Conservation (phyloP, 2,888 invertebrate species). For the Helobdella robusta region DNA sequence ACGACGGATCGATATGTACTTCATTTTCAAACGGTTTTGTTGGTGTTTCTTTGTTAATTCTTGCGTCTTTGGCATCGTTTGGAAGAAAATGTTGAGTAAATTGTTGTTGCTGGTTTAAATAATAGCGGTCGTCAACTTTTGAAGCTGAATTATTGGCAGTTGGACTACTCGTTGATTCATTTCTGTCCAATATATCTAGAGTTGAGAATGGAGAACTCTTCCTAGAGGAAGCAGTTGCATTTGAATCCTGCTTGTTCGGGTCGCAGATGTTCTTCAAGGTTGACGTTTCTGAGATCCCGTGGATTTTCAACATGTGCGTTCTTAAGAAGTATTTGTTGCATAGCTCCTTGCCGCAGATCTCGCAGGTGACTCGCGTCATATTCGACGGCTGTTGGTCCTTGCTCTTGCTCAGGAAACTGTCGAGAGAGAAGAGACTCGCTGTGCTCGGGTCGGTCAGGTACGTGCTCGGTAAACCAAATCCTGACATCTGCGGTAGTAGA, state of each 20-base stretch:
- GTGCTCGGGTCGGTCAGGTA: background rate
- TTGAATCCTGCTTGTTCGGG: background rate
- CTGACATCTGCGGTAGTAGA: background rate
- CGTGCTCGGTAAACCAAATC: background rate
- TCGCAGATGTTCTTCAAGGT: slow-evolving; percentile 28
- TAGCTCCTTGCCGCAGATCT: slow-evolving; percentile 48
- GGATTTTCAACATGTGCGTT: slow-evolving; percentile 49
- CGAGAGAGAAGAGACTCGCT: background rate
- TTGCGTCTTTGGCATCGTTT: too few relatives aligned
- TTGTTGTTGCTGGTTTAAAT: too few relatives aligned
- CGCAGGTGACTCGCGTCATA: slow-evolving; percentile 43
- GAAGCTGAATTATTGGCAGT: too few relatives aligned
- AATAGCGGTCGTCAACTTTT: too few relatives aligned
- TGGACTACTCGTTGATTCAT: too few relatives aligned
- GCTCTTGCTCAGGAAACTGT: slow-evolving; percentile 33
- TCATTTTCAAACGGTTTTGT: too few relatives aligned
- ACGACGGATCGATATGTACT: too few relatives aligned
- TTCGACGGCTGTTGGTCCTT: slow-evolving; percentile 42
- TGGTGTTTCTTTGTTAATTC: too few relatives aligned
- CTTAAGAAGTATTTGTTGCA: slow-evolving; percentile 50
- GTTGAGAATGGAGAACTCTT: background rate
- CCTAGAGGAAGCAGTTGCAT: background rate
- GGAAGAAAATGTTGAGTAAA: too few relatives aligned
- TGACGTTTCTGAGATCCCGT: slow-evolving; percentile 43
- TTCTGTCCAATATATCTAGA: too few relatives aligned